These are phyloP conservation scores for Malacoraja senta DNA, from an alignment of 2,797 vertebrate species.

Conservation along the genomic window DNA sequence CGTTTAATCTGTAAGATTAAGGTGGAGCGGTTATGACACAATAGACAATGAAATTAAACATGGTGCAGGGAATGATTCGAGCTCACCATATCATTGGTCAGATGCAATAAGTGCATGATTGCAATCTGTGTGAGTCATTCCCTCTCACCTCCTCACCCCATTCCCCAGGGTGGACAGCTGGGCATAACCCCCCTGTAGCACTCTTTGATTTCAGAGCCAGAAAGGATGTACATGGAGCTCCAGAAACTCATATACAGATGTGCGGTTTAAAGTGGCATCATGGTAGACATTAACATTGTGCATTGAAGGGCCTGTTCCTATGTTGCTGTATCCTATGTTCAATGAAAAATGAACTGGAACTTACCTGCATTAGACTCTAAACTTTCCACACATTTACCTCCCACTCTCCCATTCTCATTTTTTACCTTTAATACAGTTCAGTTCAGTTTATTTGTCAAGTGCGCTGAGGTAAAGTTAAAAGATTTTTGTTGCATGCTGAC, in stretches of 20 bases:
- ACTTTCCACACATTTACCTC: too few relatives aligned
- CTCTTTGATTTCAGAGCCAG: not conserved
- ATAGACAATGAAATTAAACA: not conserved
- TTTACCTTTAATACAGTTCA: too few relatives aligned
- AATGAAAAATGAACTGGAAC: too few relatives aligned
- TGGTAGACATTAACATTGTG: too few relatives aligned
- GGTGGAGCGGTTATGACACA: not conserved
- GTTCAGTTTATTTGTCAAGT: too few relatives aligned
- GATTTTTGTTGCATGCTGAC: too few relatives aligned
- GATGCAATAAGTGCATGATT: not conserved
- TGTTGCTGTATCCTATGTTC: too few relatives aligned
- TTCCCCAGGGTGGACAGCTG: not conserved
- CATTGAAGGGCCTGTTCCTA: too few relatives aligned
- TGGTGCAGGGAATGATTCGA: not conserved
- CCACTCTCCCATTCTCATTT: too few relatives aligned
- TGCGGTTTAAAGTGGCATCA: too few relatives aligned
- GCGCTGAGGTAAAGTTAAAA: too few relatives aligned
- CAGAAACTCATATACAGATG: not conserved
- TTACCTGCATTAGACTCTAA: too few relatives aligned
- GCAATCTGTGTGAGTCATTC: not conserved
- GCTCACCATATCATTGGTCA: not conserved
- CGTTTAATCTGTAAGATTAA: conserved; percentile 62
- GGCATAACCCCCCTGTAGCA: not conserved
- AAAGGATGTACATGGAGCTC: not conserved
- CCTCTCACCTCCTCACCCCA: not conserved